Evolutionary conservation across 2,888 invertebrate genomes (phyloP), one percentile per base, ranked within the genome.

Genomic region (Laspeyria flexula): DNA sequence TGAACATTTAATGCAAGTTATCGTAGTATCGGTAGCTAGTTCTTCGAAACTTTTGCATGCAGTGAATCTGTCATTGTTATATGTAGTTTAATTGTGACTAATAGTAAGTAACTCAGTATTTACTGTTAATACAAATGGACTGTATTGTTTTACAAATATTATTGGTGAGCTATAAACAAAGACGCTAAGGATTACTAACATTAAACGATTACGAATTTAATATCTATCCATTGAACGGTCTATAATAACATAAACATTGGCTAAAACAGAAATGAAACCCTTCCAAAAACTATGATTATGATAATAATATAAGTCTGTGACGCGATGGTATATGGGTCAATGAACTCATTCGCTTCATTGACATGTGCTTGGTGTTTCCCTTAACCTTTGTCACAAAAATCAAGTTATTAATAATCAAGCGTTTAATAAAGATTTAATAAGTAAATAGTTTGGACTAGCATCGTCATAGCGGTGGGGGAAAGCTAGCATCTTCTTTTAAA

Each of bases 11-110:
- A 47, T 18, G 41, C 12, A 16, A 38, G 10, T 34, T 43, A 42
- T 29, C 25, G 21, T n/a, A n/a, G n/a, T n/a, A n/a, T n/a, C 23
- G 25, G 29, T 45, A 41, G 23, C 30, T 4, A 37, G 25, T 45
- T 51, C 45, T 25, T 41, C 18, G 35, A 40, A 43, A 51, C 29
- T 45, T 41, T 15, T 37, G 18, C 25, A 18, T 33, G 37, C n/a
- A 40, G 23, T 29, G 15, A 16, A 39, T 39, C 35, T 43, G 23
- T 44, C 41, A 41, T 35, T 35, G 35, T 47, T 34, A 38, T 31
- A n/a, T n/a, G n/a, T n/a, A 38, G 11, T 47, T 35, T 21, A 30
- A 15, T 21, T 12, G 21, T 41, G 47, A 41, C 41, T 47, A 40
- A 41, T 40, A 12, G 29, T 15, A n/a, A n/a, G n/a, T n/a, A n/a